phyloP scores from a whole-genome alignment of 2,113 vertebrate species.

The Peromyscus leucopus region DNA sequence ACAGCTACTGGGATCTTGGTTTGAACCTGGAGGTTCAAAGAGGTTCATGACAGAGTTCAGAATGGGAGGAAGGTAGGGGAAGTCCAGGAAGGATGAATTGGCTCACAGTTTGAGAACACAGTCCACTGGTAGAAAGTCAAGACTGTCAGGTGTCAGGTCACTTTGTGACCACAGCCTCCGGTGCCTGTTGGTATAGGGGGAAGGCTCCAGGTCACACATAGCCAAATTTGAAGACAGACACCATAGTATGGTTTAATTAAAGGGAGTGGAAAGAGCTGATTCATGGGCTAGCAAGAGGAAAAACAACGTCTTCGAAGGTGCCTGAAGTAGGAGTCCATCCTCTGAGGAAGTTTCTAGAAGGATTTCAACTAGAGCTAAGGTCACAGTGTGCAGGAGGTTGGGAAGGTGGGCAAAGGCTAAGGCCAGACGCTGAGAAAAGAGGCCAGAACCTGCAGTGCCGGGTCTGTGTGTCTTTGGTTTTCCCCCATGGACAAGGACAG shows the following conservation, averaged over 20 bases:
- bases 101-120: neutral
- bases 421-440: neutral
- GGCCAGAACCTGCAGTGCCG: neutral
- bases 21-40: neutral
- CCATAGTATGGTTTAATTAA: neutral
- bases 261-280: neutral
- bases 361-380: neutral
- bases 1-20: neutral
- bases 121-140: too few species aligned
- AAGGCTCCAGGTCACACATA: neutral
- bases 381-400: accelerated
- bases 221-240: neutral
- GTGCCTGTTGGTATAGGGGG: neutral
- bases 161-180: neutral
- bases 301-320: neutral
- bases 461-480: neutral
- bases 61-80: neutral
- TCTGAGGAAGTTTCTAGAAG: neutral
- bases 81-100: neutral
- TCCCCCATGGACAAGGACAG: neutral
- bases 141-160: neutral
- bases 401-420: too few species aligned
- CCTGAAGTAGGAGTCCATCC: neutral
- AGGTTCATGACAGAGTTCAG: neutral
- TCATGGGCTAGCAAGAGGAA: neutral